phyloP scores from a whole-genome alignment of 2,888 invertebrate genomes.

The Acanthosepion lycidas region DNA sequence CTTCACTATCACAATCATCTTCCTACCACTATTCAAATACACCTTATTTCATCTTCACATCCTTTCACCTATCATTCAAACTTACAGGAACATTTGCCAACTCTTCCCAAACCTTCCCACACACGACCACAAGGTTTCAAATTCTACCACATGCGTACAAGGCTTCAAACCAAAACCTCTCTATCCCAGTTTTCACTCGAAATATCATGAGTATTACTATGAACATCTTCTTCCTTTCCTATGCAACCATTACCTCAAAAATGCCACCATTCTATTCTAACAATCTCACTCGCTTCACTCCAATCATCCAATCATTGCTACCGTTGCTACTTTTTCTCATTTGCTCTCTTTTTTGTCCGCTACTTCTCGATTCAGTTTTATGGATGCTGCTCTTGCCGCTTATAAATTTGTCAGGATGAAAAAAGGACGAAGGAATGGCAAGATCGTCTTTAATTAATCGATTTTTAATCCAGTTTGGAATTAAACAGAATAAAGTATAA shows the following conservation, averaged over 20 bases:
- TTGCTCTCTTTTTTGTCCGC: not conserved
- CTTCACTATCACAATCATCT: no score
- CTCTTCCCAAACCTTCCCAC: not conserved
- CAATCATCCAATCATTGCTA: not conserved
- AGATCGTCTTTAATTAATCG: not conserved
- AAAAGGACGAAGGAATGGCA: not conserved
- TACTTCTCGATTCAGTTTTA: not conserved
- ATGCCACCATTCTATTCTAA: not conserved
- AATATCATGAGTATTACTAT: not conserved
- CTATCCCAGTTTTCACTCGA: not conserved
- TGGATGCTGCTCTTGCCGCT: not conserved
- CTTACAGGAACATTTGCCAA: not conserved
- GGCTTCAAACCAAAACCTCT: not conserved
- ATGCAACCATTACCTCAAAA: slow-evolving; percentile 2
- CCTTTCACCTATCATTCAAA: no score
- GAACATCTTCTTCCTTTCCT: no score
- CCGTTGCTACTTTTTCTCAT: not conserved
- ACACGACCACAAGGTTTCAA: not conserved
- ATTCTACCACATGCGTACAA: not conserved
- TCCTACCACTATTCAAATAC: no score
- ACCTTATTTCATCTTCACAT: no score
- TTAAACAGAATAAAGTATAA: not conserved
- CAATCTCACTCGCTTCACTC: not conserved
- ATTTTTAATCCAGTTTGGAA: not conserved
- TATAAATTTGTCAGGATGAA: not conserved